These are phyloP conservation scores for Grammomys dolichurus DNA, from an alignment of 2,113 vertebrate species.

Conservation along the genomic window DNA sequence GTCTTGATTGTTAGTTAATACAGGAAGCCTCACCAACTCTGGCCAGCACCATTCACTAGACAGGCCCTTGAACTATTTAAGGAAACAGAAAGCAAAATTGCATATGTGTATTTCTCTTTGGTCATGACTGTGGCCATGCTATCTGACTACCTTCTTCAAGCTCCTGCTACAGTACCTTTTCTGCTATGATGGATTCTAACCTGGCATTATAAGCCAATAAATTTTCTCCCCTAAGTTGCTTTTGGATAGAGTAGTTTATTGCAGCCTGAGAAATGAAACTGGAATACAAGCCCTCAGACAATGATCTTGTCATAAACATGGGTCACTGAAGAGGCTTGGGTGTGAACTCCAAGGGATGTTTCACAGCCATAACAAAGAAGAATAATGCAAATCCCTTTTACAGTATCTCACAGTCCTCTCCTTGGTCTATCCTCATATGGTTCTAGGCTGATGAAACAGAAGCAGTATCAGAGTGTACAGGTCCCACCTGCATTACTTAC, in stretches of 20 bases:
- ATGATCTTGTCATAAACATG: no score
- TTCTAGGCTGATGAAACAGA: background rate
- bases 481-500: no score
- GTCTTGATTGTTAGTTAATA: background rate
- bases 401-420: background rate
- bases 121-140: background rate
- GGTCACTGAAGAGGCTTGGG: background rate
- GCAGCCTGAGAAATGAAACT: background rate
- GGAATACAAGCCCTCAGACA: background rate
- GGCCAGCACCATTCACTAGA: background rate
- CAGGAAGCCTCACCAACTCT: background rate
- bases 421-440: no score
- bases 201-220: background rate
- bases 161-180: background rate
- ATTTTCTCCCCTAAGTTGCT: background rate
- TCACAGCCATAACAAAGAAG: background rate
- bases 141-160: background rate
- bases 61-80: background rate
- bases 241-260: background rate
- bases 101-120: background rate
- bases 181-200: background rate
- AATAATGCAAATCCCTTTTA: background rate
- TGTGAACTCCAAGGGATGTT: background rate
- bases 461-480: background rate
- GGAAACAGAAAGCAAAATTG: background rate